Percentiles rank a stretch among this genome's conserved stretches.
Evolutionary conservation across 2,113 vertebrate genomes (phyloP).

Genomic region (Lota lota): DNA sequence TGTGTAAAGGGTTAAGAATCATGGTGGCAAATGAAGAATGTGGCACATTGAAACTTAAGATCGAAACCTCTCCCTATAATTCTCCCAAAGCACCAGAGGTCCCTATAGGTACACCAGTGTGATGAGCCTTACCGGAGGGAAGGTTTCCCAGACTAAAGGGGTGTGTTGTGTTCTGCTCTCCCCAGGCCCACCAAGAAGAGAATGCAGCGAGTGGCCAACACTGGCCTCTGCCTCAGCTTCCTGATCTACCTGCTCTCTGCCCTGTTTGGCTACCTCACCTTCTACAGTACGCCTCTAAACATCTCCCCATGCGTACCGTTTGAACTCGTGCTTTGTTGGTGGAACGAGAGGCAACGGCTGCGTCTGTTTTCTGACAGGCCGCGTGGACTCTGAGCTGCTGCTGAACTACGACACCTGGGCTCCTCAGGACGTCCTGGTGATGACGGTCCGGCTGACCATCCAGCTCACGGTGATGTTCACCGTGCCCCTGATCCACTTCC

Average conservation of each 20-base stretch:
- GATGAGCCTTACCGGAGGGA: neutral
- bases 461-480: conserved; percentile 86
- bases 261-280: conserved; percentile 95
- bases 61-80: neutral
- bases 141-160: neutral
- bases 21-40: too few relatives aligned
- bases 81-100: neutral
- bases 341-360: neutral
- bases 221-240: conserved; percentile 85
- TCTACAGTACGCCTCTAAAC: conserved; percentile 79
- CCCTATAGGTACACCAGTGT: neutral
- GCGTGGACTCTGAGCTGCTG: conserved; percentile 86
- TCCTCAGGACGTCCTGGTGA: conserved; percentile 80
- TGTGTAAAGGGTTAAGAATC: too few relatives aligned
- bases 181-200: conserved; percentile 85
- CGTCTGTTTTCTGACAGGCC: conserved; percentile 66
- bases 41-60: too few relatives aligned
- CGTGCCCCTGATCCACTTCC: conserved; percentile 93
- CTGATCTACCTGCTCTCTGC: conserved; percentile 86
- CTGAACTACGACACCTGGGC: conserved; percentile 79
- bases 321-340: conserved; percentile 2
- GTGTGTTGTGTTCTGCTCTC: conserved; percentile 5
- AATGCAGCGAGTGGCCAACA: conserved; percentile 89
- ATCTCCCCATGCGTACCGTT: neutral
- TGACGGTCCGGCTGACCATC: conserved; percentile 84